Base-by-base conservation (phyloP, 2,113 vertebrate genomes). In the Festucalex cinctus region DNA sequence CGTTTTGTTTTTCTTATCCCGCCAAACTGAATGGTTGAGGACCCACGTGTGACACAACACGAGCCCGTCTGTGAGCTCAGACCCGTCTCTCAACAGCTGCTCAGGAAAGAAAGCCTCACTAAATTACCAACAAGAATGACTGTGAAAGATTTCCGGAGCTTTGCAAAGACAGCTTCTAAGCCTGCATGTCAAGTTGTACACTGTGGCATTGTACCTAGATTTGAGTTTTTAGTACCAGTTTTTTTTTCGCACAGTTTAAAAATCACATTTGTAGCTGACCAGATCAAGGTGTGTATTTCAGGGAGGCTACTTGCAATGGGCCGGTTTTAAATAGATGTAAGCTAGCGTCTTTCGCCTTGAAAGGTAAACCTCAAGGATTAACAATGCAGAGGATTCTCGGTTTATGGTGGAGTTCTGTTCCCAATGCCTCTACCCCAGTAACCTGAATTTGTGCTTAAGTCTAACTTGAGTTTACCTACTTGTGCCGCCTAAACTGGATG, bases 81-180 rank as follows among this genome's bases (percentile, higher is more conserved):
- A 89, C 70, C 71, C n/a, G 70, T 89, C 88, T 86, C 61, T 91
- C 88, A 86, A 24, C 82, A 58, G 76, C 83, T 78, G 66, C 85
- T 76, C 79, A 69, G 77, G 70, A 79, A 65, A 73, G 77, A 80
- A 75, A 70, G 66, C 73, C 66, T 61, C 36, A 28, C 78, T 70
- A 84, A 67, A 76, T 75, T 82, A 74, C 69, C 46, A 2, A 73
- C 63, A 75, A 63, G 81, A 83, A 77, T 75, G 32, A 77, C 56
- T 79, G 68, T 84, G 63, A 75, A 81, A 85, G 81, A 68, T 39
- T 80, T 81, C 78, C 51, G 56, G 61, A 75, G 75, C 73, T 83
- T 87, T 75, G 60, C 66, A 71, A 73, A 83, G 77, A 63, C 41
- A 48, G 59, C 75, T 3, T 20, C 71, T 80, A 79, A 85, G 78